These are phyloP conservation scores for Sakesphorus luctuosus DNA, from an alignment of 2,113 vertebrate species.

Conservation along the genomic window DNA sequence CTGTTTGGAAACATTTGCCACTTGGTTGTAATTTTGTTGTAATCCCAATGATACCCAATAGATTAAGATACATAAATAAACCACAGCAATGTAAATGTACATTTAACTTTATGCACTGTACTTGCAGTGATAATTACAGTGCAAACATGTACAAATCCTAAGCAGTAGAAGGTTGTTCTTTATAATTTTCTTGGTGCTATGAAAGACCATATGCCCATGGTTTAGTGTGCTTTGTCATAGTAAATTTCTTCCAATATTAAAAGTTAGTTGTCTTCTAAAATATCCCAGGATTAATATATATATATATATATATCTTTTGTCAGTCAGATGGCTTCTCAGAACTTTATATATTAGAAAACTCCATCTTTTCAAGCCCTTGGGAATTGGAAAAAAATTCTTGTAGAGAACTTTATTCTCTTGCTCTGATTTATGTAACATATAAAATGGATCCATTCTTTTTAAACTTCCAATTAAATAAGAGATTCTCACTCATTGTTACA, in stretches of 20 bases:
- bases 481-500: background rate
- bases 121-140: background rate
- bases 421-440: conserved; percentile 20
- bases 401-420: conserved; percentile 6
- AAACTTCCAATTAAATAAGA: conserved; percentile 24
- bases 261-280: background rate
- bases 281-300: background rate
- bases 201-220: background rate
- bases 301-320: background rate
- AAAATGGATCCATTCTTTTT: conserved; percentile 31
- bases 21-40: background rate
- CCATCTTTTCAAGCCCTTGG: background rate
- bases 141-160: background rate
- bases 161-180: background rate
- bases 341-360: background rate
- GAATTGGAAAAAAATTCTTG: background rate
- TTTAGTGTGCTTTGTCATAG: background rate
- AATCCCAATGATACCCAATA: background rate
- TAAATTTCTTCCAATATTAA: background rate
- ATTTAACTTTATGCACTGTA: background rate
- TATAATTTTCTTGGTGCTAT: background rate
- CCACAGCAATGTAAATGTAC: background rate
- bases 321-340: background rate
- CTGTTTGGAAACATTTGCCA: background rate
- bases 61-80: background rate